phyloP scores from a whole-genome alignment of 2,113 vertebrate species.

The Ranitomeya variabilis region DNA sequence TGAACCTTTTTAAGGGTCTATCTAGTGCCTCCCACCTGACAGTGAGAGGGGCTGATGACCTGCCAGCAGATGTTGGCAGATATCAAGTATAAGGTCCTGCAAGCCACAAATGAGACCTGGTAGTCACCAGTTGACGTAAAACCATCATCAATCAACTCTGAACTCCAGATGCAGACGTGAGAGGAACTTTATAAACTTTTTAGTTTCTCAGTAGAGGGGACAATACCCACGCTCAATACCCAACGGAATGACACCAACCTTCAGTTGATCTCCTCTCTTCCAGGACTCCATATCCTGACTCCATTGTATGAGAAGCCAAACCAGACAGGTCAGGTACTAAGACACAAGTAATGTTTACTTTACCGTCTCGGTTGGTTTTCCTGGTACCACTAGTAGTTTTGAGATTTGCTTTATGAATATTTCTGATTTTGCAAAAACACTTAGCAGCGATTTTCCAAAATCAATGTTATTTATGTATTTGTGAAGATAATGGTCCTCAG shows the following conservation, averaged over 20 bases:
- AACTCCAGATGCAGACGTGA: no score
- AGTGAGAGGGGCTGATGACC: no score
- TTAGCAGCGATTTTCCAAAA: not conserved
- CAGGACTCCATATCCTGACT: not conserved
- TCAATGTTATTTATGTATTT: constrained; percentile 15
- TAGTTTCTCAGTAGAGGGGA: no score
- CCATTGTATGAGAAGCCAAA: not conserved
- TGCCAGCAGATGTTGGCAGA: no score
- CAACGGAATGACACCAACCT: not conserved
- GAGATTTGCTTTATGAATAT: not conserved
- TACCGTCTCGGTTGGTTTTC: not conserved
- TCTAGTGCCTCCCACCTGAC: no score
- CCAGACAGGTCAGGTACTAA: not conserved
- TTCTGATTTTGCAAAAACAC: not conserved
- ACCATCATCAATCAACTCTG: no score
- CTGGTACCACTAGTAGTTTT: not conserved
- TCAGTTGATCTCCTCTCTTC: not conserved
- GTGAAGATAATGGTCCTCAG: not conserved
- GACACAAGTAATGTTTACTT: constrained; percentile 46
- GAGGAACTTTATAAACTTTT: no score
- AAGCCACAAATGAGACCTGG: no score
- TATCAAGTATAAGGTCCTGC: no score
- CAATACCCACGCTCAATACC: not conserved
- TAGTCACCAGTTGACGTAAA: no score
- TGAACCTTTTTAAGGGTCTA: no score